Percentiles rank a stretch among this genome's conserved stretches.
Conservation (phyloP, 2,797 vertebrate species). For the Falco berigora region DNA sequence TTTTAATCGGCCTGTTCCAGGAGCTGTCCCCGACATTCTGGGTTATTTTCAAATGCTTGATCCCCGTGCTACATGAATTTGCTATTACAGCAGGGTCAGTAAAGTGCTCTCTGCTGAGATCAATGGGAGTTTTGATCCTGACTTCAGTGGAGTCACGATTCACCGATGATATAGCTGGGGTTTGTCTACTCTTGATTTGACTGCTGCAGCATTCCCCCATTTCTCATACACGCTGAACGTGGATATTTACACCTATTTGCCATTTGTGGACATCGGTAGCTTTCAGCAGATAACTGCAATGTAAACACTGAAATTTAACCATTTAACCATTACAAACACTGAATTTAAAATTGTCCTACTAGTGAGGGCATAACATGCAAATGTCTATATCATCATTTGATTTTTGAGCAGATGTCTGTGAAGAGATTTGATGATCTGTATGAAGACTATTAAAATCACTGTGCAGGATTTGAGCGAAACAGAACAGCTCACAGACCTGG, state of each 20-base stretch:
- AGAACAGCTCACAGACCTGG: neutral
- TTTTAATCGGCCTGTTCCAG: constrained; percentile 15
- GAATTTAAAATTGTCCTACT: neutral
- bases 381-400: neutral
- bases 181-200: neutral
- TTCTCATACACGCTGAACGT: neutral
- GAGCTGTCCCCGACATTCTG: neutral
- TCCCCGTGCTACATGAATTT: neutral
- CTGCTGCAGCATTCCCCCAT: neutral
- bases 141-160: neutral
- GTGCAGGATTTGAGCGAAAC: neutral
- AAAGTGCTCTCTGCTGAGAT: neutral
- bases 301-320: neutral
- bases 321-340: neutral
- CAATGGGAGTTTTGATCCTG: neutral
- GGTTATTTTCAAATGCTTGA: neutral
- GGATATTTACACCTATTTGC: neutral
- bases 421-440: neutral
- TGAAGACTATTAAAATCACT: neutral
- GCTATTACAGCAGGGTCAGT: neutral
- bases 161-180: neutral
- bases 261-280: neutral
- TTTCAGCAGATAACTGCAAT: neutral
- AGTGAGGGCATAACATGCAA: neutral
- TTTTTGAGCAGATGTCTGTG: neutral